A percentile compares a stretch with the other conserved stretches of the same genome.
phyloP scores from a whole-genome alignment of 2,888 invertebrate genomes.

The Caradrina clavipalpis region DNA sequence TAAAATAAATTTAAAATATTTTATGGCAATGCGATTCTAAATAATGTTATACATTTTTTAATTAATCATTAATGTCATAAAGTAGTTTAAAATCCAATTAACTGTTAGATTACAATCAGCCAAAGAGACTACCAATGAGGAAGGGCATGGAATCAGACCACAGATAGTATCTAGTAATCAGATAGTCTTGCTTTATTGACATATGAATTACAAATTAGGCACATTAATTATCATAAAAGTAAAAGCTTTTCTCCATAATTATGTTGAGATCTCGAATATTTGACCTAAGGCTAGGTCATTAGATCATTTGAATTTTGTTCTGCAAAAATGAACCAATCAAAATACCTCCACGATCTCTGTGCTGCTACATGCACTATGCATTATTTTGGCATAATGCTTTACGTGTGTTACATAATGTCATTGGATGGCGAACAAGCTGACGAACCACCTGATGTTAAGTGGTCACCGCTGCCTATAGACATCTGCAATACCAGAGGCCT shows the following conservation, averaged over 20 bases:
- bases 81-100: background rate
- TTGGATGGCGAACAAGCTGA: too few relatives aligned
- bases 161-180: conserved; percentile 36
- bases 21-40: too few relatives aligned
- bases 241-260: conserved; percentile 1
- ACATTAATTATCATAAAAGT: conserved; percentile 5
- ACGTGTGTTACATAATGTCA: too few relatives aligned
- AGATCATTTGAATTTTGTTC: conserved; percentile 6
- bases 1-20: too few relatives aligned
- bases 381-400: too few relatives aligned
- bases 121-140: conserved; percentile 12
- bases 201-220: conserved; percentile 15
- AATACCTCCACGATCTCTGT: too few relatives aligned
- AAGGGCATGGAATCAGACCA: conserved; percentile 11
- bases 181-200: conserved; percentile 8
- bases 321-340: too few relatives aligned
- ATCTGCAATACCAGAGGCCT: too few relatives aligned
- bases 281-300: conserved; percentile 5
- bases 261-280: conserved; percentile 15
- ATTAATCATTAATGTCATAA: background rate
- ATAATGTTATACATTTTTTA: background rate
- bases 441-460: too few relatives aligned
- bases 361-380: too few relatives aligned
- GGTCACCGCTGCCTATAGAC: too few relatives aligned
- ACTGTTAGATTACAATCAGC: conserved; percentile 11